phyloP scores from a whole-genome alignment of 2,888 invertebrate genomes.

The Prosopocoilus inquinatus region DNA sequence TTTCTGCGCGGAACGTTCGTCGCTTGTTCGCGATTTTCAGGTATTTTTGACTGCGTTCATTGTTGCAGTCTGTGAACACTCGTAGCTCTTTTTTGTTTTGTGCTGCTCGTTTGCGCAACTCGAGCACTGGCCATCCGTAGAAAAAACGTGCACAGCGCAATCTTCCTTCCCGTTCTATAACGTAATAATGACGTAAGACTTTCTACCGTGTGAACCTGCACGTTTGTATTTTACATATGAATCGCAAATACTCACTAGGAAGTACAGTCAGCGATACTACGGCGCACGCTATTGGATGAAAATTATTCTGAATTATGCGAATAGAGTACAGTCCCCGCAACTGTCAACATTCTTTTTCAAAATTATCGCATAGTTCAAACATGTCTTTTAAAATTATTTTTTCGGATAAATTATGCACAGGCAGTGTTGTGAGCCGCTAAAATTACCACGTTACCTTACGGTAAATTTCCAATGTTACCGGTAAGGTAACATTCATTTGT shows the following conservation, averaged over 20 bases:
- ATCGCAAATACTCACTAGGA: slow-evolving; percentile 25
- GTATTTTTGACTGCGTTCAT: slow-evolving; percentile 28
- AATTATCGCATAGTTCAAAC: too few relatives aligned
- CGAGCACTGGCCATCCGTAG: slow-evolving; percentile 8
- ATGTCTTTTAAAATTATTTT: too few relatives aligned
- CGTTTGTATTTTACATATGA: slow-evolving; percentile 6
- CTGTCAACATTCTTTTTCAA: too few relatives aligned
- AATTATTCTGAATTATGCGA: slow-evolving; percentile 16
- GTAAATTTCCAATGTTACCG: too few relatives aligned
- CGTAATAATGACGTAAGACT: neutral
- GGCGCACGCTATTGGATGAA: slow-evolving; percentile 13
- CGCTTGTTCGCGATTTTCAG: slow-evolving; percentile 10
- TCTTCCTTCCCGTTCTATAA: slow-evolving; percentile 7
- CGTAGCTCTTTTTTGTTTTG: slow-evolving; percentile 29
- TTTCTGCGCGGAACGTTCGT: slow-evolving; percentile 2
- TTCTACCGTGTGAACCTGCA: neutral
- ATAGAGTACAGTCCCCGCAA: slow-evolving; percentile 11
- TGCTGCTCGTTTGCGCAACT: slow-evolving; percentile 24
- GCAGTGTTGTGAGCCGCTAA: too few relatives aligned
- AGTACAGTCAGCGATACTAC: slow-evolving; percentile 21
- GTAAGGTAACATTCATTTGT: too few relatives aligned
- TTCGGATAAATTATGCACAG: too few relatives aligned
- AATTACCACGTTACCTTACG: too few relatives aligned
- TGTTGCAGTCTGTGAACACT: slow-evolving; percentile 31
- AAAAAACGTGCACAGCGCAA: slow-evolving; percentile 14